Base-by-base conservation (phyloP, 2,113 vertebrate genomes). In the Kryptolebias marmoratus region DNA sequence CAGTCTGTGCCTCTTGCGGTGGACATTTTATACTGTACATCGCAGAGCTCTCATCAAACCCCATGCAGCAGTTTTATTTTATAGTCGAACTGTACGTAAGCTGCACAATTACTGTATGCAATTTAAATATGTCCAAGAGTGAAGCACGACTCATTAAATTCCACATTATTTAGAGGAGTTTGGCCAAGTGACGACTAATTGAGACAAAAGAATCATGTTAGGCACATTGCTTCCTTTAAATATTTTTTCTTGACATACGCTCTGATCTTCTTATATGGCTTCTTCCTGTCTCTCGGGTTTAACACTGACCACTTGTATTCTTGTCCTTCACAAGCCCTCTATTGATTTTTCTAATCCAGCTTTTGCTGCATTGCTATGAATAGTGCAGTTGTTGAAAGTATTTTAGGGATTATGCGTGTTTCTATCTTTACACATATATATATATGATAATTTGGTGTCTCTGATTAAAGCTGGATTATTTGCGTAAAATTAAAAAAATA, bases 241-340 rank as follows among this genome's bases (percentile, higher is more conserved):
- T 48, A 36, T 22, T 22, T 11, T 30, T 64, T 62, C 32, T 53
- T 64, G 28, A 47, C 3, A 39, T 50, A 50, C 64, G 16, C 31
- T 53, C n/a, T 18, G 52, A 22, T 50, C 9, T 3, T 63, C 32
- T 64, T 44, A 36, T 13, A 53, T 61, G 36, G 48, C 28, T 75
- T 61, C 18, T 16, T 22, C 14, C 22, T 13, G 12, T 32, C 42
- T 68, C n/a, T 45, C 15, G 9, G 27, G 57, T 36, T 75, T 56
- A n/a, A 36, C 58, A 14, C 30, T 67, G 28, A 63, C 42, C 42
- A 31, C 58, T 62, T 63, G 52, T 52, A 57, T 53, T 11, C 53
- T 49, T 76, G 15, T 32, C 60, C 60, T 48, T 63, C 14, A 63
- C 60, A 16, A 63, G 27, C 16, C 45, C 61, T 63, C 44, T 63